A percentile compares a stretch with the other conserved stretches of the same genome.
Evolutionary conservation across 2,797 vertebrate species (phyloP).

Genomic region (Bradypodion pumilum): DNA sequence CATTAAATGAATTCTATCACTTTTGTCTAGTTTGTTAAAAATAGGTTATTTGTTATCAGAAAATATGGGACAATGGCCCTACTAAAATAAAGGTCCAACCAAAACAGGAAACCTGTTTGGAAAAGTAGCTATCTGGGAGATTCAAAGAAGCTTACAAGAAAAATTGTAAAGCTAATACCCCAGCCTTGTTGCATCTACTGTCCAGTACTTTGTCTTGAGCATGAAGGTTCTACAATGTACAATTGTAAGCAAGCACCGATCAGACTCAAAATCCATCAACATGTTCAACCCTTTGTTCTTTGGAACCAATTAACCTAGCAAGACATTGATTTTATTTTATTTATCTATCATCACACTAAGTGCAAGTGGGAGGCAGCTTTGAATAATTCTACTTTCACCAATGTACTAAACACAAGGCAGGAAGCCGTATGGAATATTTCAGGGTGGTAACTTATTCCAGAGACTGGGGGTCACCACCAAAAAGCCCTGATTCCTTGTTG

Average conservation of each 20-base stretch:
- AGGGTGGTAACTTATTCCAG: too few relatives aligned
- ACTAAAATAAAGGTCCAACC: not conserved
- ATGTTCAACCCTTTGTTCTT: not conserved
- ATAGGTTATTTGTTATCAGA: too few relatives aligned
- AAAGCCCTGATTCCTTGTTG: too few relatives aligned
- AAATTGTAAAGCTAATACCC: not conserved
- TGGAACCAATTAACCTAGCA: not conserved
- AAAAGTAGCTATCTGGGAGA: not conserved
- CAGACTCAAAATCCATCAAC: not conserved
- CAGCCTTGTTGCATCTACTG: not conserved
- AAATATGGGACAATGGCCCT: too few relatives aligned
- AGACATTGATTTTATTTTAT: too few relatives aligned
- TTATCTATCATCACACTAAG: too few relatives aligned
- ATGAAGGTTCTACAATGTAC: not conserved
- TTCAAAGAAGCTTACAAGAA: not conserved
- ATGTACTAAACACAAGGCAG: too few relatives aligned
- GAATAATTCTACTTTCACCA: too few relatives aligned
- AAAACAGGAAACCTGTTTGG: not conserved
- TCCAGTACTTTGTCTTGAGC: not conserved
- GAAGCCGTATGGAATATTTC: too few relatives aligned
- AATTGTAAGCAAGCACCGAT: not conserved
- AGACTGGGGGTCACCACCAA: too few relatives aligned
- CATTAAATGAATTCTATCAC: not conserved
- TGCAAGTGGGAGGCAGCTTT: too few relatives aligned
- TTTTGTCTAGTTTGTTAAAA: not conserved